Conservation (phyloP, 37 sponge, comb jelly and placozoan genomes). For the Trichoplax adhaerens region DNA sequence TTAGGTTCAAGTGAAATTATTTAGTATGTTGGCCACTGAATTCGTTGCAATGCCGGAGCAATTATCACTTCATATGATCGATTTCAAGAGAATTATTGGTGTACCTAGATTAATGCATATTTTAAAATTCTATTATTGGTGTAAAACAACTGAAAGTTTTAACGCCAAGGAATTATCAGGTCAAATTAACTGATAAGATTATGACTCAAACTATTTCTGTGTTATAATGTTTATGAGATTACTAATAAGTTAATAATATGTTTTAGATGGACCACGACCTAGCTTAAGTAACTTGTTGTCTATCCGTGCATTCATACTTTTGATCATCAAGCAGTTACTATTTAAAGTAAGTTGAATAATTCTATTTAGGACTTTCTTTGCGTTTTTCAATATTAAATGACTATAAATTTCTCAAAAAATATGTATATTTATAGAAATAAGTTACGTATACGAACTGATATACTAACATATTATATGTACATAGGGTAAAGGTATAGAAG, state of each 20-base stretch:
- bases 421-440: neutral
- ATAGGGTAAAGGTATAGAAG: slow-evolving; percentile 37
- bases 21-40: slow-evolving; percentile 38
- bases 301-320: slow-evolving; percentile 34
- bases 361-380: no score
- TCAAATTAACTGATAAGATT: no score
- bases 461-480: neutral
- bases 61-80: slow-evolving; percentile 3
- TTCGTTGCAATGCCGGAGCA: slow-evolving; percentile 17
- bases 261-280: slow-evolving; percentile 2
- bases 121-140: slow-evolving; percentile 40
- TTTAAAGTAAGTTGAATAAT: slow-evolving; percentile 18
- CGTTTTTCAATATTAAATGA: no score
- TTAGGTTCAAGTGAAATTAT: slow-evolving; percentile 46
- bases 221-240: neutral
- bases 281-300: slow-evolving; percentile 1
- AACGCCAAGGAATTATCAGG: no score
- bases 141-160: no score
- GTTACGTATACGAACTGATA: neutral
- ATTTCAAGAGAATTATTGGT: slow-evolving; percentile 24
- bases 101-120: slow-evolving; percentile 32
- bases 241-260: slow-evolving; percentile 1
- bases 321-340: slow-evolving; percentile 40
- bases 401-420: neutral
- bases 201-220: no score